phyloP scores from a whole-genome alignment of 2,113 vertebrate species.

The Cairina moschata region DNA sequence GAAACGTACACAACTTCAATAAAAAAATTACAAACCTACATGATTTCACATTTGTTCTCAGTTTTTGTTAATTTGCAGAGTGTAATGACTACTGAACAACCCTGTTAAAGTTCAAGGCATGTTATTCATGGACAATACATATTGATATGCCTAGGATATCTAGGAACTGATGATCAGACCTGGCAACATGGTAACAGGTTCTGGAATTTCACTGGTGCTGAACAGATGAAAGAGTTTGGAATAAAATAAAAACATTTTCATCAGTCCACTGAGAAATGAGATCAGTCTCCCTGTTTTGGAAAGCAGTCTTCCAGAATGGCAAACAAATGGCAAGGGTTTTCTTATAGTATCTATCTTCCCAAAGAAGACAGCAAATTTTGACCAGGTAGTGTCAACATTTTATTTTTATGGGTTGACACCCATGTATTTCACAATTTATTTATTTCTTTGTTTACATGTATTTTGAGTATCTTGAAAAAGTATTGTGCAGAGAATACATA shows the following conservation, averaged over 20 bases:
- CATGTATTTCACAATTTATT: neutral
- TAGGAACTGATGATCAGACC: neutral
- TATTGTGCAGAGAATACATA: accelerated
- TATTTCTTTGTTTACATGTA: neutral
- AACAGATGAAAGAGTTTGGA: neutral
- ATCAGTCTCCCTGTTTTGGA: neutral
- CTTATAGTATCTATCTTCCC: neutral
- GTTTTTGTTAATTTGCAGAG: neutral
- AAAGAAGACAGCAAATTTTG: neutral
- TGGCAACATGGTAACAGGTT: neutral
- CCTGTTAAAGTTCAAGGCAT: neutral
- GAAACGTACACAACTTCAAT: neutral
- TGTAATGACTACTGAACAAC: neutral
- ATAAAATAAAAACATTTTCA: neutral
- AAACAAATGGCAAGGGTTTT: neutral
- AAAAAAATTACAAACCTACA: neutral
- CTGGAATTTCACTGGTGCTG: neutral
- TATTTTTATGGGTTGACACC: neutral
- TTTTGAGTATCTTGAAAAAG: neutral
- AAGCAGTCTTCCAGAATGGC: neutral
- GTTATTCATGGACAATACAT: accelerated
- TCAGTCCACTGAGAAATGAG: accelerated
- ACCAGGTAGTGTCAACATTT: neutral
- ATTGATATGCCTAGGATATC: neutral
- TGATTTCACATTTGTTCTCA: neutral